Evolutionary conservation across 1,140 invertebrate species (phyloP).

Genomic region (Archegozetes longisetosus): DNA sequence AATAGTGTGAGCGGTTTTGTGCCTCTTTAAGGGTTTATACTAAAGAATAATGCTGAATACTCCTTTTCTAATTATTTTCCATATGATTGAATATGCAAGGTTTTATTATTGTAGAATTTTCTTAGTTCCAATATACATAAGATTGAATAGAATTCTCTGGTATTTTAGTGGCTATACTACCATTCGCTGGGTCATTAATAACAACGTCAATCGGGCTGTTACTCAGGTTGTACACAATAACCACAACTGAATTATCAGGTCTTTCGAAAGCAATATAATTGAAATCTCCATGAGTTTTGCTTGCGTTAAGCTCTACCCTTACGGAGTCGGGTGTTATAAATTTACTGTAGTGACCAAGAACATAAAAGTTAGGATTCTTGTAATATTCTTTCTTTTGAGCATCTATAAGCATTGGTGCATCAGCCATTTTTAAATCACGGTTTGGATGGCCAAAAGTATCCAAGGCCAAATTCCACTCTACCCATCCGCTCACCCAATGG

Average conservation of each 20-base stretch:
- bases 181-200: neutral
- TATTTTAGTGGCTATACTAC: neutral
- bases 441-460: neutral
- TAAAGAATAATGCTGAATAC: no score
- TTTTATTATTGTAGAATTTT: no score
- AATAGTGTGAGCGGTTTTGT: no score
- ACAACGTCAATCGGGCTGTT: neutral
- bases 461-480: constrained; percentile 1
- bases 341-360: neutral
- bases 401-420: constrained; percentile 1
- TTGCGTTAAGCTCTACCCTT: neutral
- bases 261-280: neutral
- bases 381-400: neutral
- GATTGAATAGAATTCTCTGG: neutral
- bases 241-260: neutral
- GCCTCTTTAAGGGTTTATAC: no score
- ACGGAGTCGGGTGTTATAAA: neutral
- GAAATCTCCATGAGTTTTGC: neutral
- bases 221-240: neutral
- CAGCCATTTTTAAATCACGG: neutral
- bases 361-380: neutral
- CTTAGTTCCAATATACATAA: neutral
- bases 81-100: no score
- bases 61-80: no score
- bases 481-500: neutral